These are phyloP conservation scores for Halcyon smyrnensis DNA, from an alignment of 2,797 vertebrate species.

Conservation along the genomic window DNA sequence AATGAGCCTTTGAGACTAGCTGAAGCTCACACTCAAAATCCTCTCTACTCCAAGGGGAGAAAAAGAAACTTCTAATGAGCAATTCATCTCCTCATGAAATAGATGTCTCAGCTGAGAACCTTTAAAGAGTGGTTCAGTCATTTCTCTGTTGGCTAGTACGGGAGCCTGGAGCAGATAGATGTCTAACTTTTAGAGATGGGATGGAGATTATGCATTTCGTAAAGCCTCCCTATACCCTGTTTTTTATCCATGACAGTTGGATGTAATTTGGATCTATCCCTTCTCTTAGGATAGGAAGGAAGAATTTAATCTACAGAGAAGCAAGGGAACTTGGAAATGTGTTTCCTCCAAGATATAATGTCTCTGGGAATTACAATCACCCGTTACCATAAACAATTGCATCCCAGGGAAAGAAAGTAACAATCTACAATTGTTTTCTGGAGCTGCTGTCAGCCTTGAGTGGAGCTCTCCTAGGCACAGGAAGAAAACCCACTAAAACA, in stretches of 20 bases:
- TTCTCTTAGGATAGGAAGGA: not conserved
- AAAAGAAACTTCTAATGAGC: not conserved
- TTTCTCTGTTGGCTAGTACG: not conserved
- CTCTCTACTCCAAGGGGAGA: not conserved
- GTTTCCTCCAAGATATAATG: not conserved
- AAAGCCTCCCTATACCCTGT: not conserved
- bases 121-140: not conserved
- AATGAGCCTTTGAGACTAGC: constrained; percentile 39
- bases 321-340: not conserved
- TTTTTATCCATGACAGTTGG: not conserved
- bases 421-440: not conserved
- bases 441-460: not conserved
- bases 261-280: not conserved
- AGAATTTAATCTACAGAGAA: not conserved
- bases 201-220: not conserved
- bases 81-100: not conserved
- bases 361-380: not conserved
- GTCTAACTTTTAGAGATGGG: not conserved
- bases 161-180: not conserved
- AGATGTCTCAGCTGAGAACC: not conserved
- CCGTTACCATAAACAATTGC: not conserved
- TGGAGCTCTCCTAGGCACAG: not conserved
- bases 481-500: not conserved
- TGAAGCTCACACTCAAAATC: not conserved
- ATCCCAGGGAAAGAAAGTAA: not conserved